Evolutionary conservation across 2,113 vertebrate genomes (phyloP), one percentile per base, ranked within the genome.

Genomic region (Cynocephalus volans): DNA sequence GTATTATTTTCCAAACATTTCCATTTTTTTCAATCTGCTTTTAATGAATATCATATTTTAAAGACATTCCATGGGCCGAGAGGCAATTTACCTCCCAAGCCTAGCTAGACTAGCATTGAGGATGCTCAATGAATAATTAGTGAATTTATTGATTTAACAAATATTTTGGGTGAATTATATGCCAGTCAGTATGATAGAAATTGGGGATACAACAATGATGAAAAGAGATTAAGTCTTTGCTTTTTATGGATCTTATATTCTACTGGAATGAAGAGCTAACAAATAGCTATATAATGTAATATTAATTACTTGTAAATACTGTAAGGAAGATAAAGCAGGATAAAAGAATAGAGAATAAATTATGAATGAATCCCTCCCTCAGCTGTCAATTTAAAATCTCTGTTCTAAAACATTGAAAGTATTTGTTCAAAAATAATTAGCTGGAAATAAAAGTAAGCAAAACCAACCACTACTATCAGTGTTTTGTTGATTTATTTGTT

Each of bases 361-460:
- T 64, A 72, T 80, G 28, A 81, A 75, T 45, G 8, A 93, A 65
- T 85, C 19, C 41, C n/a, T 60, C 36, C 15, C 31, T 79, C 24
- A 21, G 70, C 79, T 45, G 6, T 73, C 70, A 79, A 65, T 41
- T 56, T 73, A 33, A 72, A 36, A 58, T 84, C 67, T 60, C 23
- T 80, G 58, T 45, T 80, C 65, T 69, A 48, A 86, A 85, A 67
- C 45, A 90, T 31, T 26, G 17, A 81, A 85, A 81, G 26, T 75
- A 67, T 67, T 80, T 65, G 18, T 69, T 81, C 80, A 17, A 6
- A 86, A n/a, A 45, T 81, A 75, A 50, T 65, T 73, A 73, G 58
- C 65, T 60, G 21, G 65, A 93, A 85, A 58, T 80, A 90, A 18
- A 86, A 48, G 79, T 54, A 75, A 93, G 18, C 56, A 81, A 93